Evolutionary conservation across 2,113 vertebrate species (phyloP).

Genomic region (Ceratotherium simum): DNA sequence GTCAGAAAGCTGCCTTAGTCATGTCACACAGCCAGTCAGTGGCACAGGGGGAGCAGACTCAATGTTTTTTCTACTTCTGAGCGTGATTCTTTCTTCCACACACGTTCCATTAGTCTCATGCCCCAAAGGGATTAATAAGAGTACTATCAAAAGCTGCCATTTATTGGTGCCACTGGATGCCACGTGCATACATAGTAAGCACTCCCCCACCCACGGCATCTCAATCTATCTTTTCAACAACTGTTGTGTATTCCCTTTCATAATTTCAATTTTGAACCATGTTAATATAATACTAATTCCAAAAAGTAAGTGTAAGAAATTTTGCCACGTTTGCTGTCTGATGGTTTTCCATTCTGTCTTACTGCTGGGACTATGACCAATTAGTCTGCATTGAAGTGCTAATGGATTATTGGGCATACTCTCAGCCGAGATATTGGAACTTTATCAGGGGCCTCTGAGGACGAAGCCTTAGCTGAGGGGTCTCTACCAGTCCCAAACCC

Average conservation of each 20-base stretch:
- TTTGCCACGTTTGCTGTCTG: not conserved
- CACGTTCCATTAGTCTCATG: not conserved
- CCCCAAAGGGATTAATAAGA: not conserved
- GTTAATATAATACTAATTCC: not conserved
- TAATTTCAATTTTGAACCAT: not conserved
- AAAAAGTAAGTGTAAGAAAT: not conserved
- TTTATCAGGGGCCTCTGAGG: not conserved
- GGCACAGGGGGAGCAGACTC: not conserved
- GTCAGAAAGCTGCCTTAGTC: not conserved
- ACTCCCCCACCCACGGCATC: rapidly evolving
- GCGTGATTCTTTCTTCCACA: not conserved
- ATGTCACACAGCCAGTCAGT: not conserved
- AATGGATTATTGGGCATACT: not conserved
- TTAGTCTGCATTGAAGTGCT: not conserved
- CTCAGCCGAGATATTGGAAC: not conserved
- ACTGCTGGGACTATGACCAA: not conserved
- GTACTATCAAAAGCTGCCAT: too few species aligned
- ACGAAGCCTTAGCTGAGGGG: not conserved
- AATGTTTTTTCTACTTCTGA: not conserved
- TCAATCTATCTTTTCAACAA: too few species aligned
- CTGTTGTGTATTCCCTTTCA: not conserved
- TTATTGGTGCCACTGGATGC: rapidly evolving
- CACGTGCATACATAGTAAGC: rapidly evolving
- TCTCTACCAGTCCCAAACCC: not conserved
- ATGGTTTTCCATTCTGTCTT: not conserved